Evolutionary conservation across 1,140 invertebrate species (phyloP).

Genomic region (Paraescarpia echinospica): DNA sequence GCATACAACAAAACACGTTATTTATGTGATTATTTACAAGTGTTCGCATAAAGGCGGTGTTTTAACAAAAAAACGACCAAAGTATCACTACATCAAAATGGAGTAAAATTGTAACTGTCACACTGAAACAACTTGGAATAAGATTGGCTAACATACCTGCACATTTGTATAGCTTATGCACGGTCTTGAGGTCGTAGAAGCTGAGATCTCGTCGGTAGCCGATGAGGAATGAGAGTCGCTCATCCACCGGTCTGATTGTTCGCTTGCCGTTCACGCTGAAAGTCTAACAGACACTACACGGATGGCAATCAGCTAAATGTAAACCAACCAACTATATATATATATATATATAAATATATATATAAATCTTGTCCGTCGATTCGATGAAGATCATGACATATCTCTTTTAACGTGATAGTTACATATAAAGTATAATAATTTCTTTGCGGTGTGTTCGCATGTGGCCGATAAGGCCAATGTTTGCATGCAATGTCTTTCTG

Average conservation of each 20-base stretch:
- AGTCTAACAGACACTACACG: constrained; percentile 14
- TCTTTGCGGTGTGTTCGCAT: too few species aligned
- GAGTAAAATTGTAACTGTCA: not conserved
- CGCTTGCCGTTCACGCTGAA: constrained; percentile 15
- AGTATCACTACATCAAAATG: not conserved
- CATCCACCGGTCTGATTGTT: constrained; percentile 13
- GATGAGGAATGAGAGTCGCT: constrained; percentile 21
- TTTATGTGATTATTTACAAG: too few species aligned
- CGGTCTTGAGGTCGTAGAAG: constrained; percentile 23
- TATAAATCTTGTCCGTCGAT: too few species aligned
- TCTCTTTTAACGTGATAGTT: too few species aligned
- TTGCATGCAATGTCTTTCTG: too few species aligned
- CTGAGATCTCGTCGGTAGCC: constrained; percentile 20
- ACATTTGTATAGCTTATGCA: constrained; percentile 23
- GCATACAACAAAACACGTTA: not conserved
- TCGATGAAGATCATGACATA: too few species aligned
- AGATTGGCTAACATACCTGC: constrained; percentile 4
- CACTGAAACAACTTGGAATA: not conserved
- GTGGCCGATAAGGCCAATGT: too few species aligned
- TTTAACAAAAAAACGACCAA: too few species aligned
- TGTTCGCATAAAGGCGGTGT: too few species aligned
- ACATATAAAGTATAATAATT: too few species aligned
- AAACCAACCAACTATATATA: too few species aligned
- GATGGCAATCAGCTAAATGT: not conserved
- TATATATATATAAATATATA: too few species aligned